These are phyloP conservation scores for Pseudolycoriella hygida DNA, from an alignment of 2,888 invertebrate genomes.

Conservation along the genomic window DNA sequence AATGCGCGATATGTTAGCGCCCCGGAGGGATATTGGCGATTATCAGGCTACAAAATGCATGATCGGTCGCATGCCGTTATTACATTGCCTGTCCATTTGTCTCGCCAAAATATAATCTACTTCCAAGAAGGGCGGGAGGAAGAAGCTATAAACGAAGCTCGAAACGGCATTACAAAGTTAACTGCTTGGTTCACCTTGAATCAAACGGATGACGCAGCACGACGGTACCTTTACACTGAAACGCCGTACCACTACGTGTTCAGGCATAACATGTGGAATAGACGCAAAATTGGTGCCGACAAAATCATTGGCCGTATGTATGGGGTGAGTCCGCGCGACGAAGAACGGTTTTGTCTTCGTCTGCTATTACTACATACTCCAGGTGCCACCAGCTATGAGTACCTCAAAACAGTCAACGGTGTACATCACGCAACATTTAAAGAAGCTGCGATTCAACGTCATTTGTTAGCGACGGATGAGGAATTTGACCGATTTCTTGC, in stretches of 20 bases:
- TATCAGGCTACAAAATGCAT: conserved; percentile 12
- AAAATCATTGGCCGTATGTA: background rate
- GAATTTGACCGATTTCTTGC: conserved; percentile 10
- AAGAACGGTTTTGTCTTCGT: background rate
- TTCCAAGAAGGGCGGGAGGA: conserved; percentile 8
- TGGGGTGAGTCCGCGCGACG: background rate
- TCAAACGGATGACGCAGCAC: background rate
- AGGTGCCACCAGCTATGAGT: conserved; percentile 9
- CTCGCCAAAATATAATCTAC: conserved; percentile 13
- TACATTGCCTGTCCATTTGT: conserved; percentile 14
- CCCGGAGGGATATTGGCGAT: conserved; percentile 12
- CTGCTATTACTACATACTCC: conserved; percentile 9
- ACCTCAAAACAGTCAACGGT: conserved; percentile 9
- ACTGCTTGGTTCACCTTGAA: background rate
- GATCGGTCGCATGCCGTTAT: conserved; percentile 11
- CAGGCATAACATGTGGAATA: background rate
- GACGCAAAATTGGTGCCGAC: background rate
- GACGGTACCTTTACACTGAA: background rate
- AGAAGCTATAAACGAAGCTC: background rate
- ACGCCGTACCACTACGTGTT: background rate
- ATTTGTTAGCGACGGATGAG: conserved; percentile 11
- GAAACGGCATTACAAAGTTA: background rate
- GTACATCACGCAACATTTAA: conserved; percentile 8
- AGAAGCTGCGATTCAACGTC: conserved; percentile 8
- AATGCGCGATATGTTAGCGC: conserved; percentile 13